These are phyloP conservation scores for Papilio polytes DNA, from an alignment of 1,140 invertebrate genomes.

Conservation along the genomic window DNA sequence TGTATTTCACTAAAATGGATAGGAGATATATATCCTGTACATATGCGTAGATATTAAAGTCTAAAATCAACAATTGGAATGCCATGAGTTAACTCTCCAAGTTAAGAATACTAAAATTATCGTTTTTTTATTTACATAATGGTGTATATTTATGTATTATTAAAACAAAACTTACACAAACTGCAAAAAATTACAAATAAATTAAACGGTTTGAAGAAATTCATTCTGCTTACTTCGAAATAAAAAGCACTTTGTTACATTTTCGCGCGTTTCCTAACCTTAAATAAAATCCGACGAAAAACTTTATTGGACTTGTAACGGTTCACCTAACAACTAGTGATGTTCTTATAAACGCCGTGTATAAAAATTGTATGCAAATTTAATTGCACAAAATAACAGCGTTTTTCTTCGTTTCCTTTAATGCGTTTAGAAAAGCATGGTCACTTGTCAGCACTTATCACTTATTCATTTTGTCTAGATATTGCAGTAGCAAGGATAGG, in stretches of 20 bases:
- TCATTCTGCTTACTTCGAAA: not conserved
- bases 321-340: not conserved
- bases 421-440: too few relatives aligned
- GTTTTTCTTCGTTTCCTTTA: too few relatives aligned
- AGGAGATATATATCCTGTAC: too few relatives aligned
- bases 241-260: not conserved
- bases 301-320: not conserved
- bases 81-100: too few relatives aligned
- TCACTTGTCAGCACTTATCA: too few relatives aligned
- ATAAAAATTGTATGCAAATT: not conserved
- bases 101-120: too few relatives aligned
- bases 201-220: not conserved
- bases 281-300: not conserved
- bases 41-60: too few relatives aligned
- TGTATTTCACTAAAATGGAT: too few relatives aligned
- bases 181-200: not conserved
- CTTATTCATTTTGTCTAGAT: too few relatives aligned
- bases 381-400: too few relatives aligned
- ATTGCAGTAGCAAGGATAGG: too few relatives aligned
- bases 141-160: not conserved
- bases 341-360: not conserved
- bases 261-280: slow-evolving; percentile 12
- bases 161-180: slow-evolving; percentile 14
- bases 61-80: too few relatives aligned
- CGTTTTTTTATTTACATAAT: not conserved